phyloP scores from a whole-genome alignment of 2,113 vertebrate species.

The Prunella fulvescens region DNA sequence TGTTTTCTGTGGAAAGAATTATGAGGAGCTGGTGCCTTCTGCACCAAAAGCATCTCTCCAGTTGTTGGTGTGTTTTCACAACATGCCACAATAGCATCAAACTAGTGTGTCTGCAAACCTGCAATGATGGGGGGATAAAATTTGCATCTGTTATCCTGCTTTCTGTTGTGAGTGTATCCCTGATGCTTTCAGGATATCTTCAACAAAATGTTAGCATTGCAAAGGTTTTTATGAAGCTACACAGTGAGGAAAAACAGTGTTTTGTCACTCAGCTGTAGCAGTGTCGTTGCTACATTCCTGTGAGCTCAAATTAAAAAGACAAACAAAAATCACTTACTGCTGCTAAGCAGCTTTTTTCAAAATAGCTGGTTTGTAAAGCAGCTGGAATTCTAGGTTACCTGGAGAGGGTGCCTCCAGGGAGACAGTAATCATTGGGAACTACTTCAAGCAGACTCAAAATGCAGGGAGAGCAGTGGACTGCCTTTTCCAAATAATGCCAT shows the following conservation, averaged over 20 bases:
- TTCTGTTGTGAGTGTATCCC: neutral
- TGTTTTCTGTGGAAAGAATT: neutral
- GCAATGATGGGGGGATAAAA: fast-evolving
- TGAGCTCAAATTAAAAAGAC: neutral
- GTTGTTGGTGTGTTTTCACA: neutral
- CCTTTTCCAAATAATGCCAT: neutral
- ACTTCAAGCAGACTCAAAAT: neutral
- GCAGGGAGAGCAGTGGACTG: neutral
- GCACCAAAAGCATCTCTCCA: neutral
- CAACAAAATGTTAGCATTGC: neutral
- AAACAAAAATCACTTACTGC: neutral
- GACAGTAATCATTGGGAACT: neutral
- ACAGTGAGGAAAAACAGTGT: neutral
- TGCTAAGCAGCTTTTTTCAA: neutral
- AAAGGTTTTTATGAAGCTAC: neutral
- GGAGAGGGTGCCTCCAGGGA: neutral
- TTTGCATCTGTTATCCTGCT: neutral
- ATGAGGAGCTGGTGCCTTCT: neutral
- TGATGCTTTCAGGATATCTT: neutral
- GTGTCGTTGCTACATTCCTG: neutral
- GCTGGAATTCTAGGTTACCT: neutral
- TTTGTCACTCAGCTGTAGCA: neutral
- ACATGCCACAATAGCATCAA: neutral
- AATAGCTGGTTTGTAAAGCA: neutral
- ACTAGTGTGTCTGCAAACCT: neutral